Percentiles rank a stretch among this genome's conserved stretches.
Conservation (phyloP, 2,797 vertebrate genomes). For the Gymnothorax reevesii region DNA sequence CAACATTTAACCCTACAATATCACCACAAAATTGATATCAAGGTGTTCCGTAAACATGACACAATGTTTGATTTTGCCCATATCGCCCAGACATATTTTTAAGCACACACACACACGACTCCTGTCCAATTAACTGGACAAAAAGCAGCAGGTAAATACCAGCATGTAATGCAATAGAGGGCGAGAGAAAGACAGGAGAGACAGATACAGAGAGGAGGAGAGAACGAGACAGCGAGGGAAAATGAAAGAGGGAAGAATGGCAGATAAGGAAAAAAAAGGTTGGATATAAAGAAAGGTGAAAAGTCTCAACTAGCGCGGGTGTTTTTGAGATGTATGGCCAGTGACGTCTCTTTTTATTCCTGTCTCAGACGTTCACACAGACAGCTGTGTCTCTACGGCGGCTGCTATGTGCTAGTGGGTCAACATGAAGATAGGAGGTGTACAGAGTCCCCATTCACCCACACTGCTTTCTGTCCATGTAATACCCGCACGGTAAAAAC, state of each 20-base stretch:
- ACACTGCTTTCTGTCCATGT: background rate
- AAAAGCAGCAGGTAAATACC: too few relatives aligned
- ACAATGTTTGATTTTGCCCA: too few relatives aligned
- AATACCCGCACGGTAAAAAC: background rate
- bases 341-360: background rate
- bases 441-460: slow-evolving; percentile 16
- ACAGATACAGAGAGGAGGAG: background rate
- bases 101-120: too few relatives aligned
- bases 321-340: background rate
- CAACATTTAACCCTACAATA: too few relatives aligned
- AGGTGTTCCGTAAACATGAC: too few relatives aligned
- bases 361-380: slow-evolving; percentile 15
- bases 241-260: background rate
- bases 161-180: background rate
- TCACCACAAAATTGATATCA: too few relatives aligned
- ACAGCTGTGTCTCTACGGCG: background rate
- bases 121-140: too few relatives aligned
- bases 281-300: background rate
- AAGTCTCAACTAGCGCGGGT: background rate
- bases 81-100: too few relatives aligned
- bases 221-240: background rate
- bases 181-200: slow-evolving; percentile 6
- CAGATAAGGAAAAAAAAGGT: slow-evolving; percentile 18
- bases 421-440: background rate
- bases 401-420: background rate